Base-by-base conservation (phyloP, 2,888 invertebrate species). In the Sialis fuliginosa region DNA sequence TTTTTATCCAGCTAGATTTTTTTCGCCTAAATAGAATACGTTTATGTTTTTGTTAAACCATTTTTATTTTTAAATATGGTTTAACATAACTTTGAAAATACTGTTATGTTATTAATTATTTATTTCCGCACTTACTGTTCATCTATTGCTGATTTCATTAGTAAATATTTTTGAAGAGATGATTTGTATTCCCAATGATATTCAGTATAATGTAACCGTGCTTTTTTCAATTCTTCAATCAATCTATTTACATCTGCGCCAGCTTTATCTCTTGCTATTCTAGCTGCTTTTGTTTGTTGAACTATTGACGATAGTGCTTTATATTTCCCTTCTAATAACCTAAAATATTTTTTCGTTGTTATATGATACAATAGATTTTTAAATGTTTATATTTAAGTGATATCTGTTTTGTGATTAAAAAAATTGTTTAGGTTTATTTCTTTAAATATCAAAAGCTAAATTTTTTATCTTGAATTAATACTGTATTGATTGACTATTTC, bases 261-360 rank as follows among this genome's bases (percentile, higher is more conserved):
- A 44, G 59, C 59, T 41, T 58, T 56, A 48, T 59, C 61, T 48
- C 62, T 55, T 50, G 61, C 61, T 46, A 54, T 55, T 48, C 57
- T 59, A 6, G 60, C 58, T 42, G 58, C 56, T 46, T 61, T 60
- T 47, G 65, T 58, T 56, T 58, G 60, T 53, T 57, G 55, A 49
- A 64, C 56, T 47, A 64, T 54, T 33, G 63, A 62, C 40, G 55
- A 58, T 52, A 66, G 57, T 46, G 55, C 56, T 55, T 58, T 58
- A 59, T 65, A 66, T 59, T 62, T 63, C 55, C 62, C 63, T 59
- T 62, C 62, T 51, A 63, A 47, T 34, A 42, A 42, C 35, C 47
- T 47, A 34, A 9, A 35, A 44, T 34, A 31, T 32, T 31, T 7
- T 6, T 8, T 37, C 6, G 6, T 10, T 37, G 5, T 37, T 10